A percentile compares a stretch with the other conserved stretches of the same genome.
These are phyloP conservation scores for Helicoverpa zea DNA, from an alignment of 1,140 invertebrate species.

Conservation along the genomic window DNA sequence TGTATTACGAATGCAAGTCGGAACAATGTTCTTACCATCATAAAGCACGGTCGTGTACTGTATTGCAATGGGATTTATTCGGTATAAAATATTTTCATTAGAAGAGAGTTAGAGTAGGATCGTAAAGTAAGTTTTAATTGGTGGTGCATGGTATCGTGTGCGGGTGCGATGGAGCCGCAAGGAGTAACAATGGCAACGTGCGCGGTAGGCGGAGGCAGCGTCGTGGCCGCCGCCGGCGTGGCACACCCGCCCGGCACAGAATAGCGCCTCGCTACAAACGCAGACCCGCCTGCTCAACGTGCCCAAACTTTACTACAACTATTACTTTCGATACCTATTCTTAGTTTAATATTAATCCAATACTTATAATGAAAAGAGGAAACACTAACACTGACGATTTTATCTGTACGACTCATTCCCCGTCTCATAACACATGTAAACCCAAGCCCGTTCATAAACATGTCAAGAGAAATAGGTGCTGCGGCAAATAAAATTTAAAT, in stretches of 20 bases:
- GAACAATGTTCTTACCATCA: conserved; percentile 46
- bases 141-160: conserved; percentile 60
- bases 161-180: conserved; percentile 50
- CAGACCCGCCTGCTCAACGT: conserved; percentile 55
- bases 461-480: conserved; percentile 48
- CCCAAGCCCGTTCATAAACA: conserved; percentile 47
- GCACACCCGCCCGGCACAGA: conserved; percentile 66
- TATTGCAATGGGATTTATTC: conserved; percentile 36
- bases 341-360: neutral
- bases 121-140: conserved; percentile 76
- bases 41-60: conserved; percentile 48
- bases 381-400: neutral
- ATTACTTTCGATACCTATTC: conserved; percentile 24
- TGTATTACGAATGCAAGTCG: conserved; percentile 48
- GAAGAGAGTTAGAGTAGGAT: conserved; percentile 63
- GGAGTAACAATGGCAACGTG: conserved; percentile 78
- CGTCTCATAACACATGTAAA: neutral
- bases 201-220: conserved; percentile 73
- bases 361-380: neutral
- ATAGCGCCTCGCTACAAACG: conserved; percentile 58
- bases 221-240: conserved; percentile 72
- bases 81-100: conserved; percentile 64
- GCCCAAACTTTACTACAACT: conserved; percentile 53
- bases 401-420: neutral
- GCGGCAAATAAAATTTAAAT: conserved; percentile 56